Percentiles rank a stretch among this genome's conserved stretches.
phyloP scores from a whole-genome alignment of 1,140 invertebrate species.

The Anadara kagoshimensis region DNA sequence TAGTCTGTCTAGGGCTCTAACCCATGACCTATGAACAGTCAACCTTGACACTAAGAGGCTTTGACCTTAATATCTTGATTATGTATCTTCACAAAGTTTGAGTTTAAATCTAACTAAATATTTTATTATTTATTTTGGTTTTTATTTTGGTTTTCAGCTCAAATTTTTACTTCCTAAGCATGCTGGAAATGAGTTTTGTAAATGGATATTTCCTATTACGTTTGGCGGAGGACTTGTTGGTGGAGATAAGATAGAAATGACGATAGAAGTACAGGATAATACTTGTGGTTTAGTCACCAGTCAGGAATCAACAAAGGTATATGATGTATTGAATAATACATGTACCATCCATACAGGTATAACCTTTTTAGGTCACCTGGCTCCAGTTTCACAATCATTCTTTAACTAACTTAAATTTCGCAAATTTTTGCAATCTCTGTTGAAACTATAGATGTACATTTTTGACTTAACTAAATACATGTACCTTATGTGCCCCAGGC shows the following conservation, averaged over 20 bases:
- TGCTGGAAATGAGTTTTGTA: constrained; percentile 39
- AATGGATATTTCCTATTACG: constrained; percentile 61
- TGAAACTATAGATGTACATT: too few species aligned
- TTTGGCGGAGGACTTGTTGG: constrained; percentile 67
- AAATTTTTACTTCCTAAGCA: constrained; percentile 50
- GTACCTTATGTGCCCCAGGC: too few species aligned
- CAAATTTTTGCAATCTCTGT: too few species aligned
- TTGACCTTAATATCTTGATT: too few species aligned
- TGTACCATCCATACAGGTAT: not conserved
- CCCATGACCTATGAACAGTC: too few species aligned
- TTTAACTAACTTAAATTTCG: too few species aligned
- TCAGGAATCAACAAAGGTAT: constrained; percentile 66
- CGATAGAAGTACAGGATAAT: constrained; percentile 43
- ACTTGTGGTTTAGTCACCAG: constrained; percentile 57
- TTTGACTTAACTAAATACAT: too few species aligned
- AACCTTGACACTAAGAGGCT: too few species aligned
- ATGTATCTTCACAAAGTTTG: too few species aligned
- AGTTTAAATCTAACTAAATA: not conserved
- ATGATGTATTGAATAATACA: not conserved
- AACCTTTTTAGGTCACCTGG: not conserved
- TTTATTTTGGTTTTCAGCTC: constrained; percentile 42
- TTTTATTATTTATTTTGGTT: not conserved
- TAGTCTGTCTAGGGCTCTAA: too few species aligned
- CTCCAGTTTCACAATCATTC: too few species aligned
- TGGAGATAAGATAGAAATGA: constrained; percentile 56